Evolutionary conservation across 2,797 vertebrate genomes (phyloP), one percentile per base, ranked within the genome.

Genomic region (Poecile montanus): DNA sequence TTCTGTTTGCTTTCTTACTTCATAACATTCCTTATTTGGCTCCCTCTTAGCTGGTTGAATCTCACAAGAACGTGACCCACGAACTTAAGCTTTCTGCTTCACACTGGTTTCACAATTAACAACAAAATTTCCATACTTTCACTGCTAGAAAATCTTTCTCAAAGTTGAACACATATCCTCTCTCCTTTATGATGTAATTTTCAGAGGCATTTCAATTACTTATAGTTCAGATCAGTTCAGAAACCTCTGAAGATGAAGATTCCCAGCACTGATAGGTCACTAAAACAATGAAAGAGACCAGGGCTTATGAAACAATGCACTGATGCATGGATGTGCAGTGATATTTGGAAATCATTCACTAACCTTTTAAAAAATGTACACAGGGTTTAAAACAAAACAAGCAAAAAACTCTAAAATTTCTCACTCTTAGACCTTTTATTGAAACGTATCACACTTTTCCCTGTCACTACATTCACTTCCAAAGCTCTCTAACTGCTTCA

Each of bases 331-430:
- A 88, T 72, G 71, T 85, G 79, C 92, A 84, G 53, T 88, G 85
- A 45, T 85, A 96, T 93, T 93, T 93, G 72, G 70, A 88, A 95
- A 95, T 57, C n/a, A 79, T 36, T 25, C 8, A 9, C 36, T 88
- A 92, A 88, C 48, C 50, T 94, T 95, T 81, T 45, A 17, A 45
- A 67, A 82, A 93, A 77, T 11, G 4, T 77, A 50, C 4, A 29
- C 5, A 29, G n/a, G 23, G 7, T 56, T 87, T 91, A 45, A 93
- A 94, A 87, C 8, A 53, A 91, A 62, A 21, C 4, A 48, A 73
- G 66, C 15, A 42, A 88, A 68, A 76, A 38, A 54, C 9, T 13
- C 32, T 16, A 3, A 78, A 80, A 14, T 82, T 18, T 81, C 16
- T 89, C 53, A 32, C 26, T 67, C 29, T 88, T 61, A 61, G 34